These are phyloP conservation scores for Branchinecta lindahli DNA, from an alignment of 1,140 invertebrate species.

Conservation along the genomic window DNA sequence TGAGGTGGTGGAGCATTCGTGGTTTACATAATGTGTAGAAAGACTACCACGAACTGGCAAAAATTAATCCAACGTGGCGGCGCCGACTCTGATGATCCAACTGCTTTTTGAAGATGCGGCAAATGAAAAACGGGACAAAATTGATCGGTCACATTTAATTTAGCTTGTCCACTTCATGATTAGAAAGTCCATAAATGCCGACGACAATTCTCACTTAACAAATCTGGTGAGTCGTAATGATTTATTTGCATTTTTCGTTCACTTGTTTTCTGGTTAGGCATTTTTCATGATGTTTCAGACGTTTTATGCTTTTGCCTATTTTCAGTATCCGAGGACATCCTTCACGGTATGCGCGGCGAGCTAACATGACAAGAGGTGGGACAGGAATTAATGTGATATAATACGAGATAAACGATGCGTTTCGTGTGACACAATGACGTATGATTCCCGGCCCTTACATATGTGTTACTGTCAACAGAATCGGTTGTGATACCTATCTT, in stretches of 20 bases:
- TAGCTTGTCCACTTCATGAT: not conserved
- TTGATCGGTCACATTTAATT: too few relatives aligned
- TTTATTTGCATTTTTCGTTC: not conserved
- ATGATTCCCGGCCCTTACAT: not conserved
- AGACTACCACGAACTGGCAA: too few relatives aligned
- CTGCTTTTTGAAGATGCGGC: too few relatives aligned
- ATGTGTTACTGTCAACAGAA: conserved; percentile 5
- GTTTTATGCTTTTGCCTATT: not conserved
- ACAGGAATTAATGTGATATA: not conserved
- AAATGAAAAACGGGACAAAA: too few relatives aligned
- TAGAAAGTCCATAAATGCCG: not conserved
- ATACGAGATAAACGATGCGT: not conserved
- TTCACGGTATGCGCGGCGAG: not conserved
- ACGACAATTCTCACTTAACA: not conserved
- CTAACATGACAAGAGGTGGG: not conserved
- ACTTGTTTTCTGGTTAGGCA: not conserved
- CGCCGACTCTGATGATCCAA: too few relatives aligned
- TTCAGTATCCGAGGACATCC: not conserved
- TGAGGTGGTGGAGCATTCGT: too few relatives aligned
- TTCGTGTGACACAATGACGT: not conserved
- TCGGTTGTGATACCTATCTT: not conserved
- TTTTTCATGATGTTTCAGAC: not conserved
- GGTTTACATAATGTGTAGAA: too few relatives aligned
- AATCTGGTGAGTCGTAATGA: not conserved
- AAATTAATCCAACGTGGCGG: too few relatives aligned